These are phyloP conservation scores for Watsonalla cultraria DNA, from an alignment of 2,888 invertebrate genomes.

Conservation along the genomic window DNA sequence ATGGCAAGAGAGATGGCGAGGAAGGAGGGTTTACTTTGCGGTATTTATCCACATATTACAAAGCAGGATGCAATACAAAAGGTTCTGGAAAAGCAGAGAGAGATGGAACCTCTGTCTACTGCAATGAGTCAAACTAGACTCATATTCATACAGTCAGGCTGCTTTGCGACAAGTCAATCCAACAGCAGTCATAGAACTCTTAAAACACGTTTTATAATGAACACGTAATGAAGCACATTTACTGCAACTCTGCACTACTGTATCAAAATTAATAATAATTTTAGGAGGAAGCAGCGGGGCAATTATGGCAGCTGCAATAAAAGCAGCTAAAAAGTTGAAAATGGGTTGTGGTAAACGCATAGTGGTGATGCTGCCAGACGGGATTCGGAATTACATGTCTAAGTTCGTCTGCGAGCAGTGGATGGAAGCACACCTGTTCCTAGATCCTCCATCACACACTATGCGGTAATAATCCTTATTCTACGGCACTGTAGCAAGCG, in stretches of 20 bases:
- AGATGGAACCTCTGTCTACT: too few relatives aligned
- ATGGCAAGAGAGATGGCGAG: slow-evolving; percentile 90
- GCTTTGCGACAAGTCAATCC: too few relatives aligned
- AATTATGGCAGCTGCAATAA: slow-evolving; percentile 77
- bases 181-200: too few relatives aligned
- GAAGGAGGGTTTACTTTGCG: slow-evolving; percentile 93
- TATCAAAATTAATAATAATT: slow-evolving; percentile 1
- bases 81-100: too few relatives aligned
- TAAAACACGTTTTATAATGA: too few relatives aligned
- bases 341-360: slow-evolving; percentile 86
- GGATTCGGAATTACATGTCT: slow-evolving; percentile 96
- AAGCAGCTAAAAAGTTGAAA: slow-evolving; percentile 78
- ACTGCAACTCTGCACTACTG: too few relatives aligned
- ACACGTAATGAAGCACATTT: too few relatives aligned
- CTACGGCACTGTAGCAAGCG: slow-evolving; percentile 48
- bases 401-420: slow-evolving; percentile 94
- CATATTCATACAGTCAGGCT: too few relatives aligned
- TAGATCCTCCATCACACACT: slow-evolving; percentile 30
- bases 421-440: slow-evolving; percentile 81
- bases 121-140: too few relatives aligned
- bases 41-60: slow-evolving; percentile 46
- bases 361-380: slow-evolving; percentile 90
- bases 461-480: slow-evolving; percentile 22
- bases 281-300: slow-evolving; percentile 88
- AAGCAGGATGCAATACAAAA: background rate